Conservation (phyloP, 2,888 invertebrate genomes). For the Notocelia uddmanniana region DNA sequence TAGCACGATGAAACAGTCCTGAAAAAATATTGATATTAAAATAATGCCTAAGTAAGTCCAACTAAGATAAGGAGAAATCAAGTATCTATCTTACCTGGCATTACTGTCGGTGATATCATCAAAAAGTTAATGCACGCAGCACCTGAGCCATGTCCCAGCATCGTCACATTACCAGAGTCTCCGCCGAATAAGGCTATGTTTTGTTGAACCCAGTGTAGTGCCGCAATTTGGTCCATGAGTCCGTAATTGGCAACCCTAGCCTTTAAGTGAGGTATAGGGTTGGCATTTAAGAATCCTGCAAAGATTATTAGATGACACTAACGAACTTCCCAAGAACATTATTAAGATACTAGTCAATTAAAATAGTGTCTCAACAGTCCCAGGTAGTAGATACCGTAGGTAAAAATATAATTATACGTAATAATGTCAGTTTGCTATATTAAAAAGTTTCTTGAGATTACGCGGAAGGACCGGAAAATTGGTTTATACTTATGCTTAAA, state of each 20-base stretch:
- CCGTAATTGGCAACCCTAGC: constrained; percentile 98
- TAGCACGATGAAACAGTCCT: constrained; percentile 95
- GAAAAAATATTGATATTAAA: constrained; percentile 57
- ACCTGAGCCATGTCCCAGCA: constrained; percentile 98
- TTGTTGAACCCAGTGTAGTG: constrained; percentile 98
- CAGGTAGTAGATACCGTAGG: too few species aligned
- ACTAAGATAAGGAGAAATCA: not conserved
- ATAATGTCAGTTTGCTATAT: too few species aligned
- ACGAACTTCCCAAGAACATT: not conserved
- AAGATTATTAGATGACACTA: constrained; percentile 47
- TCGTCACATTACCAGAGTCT: constrained; percentile 96
- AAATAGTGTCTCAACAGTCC: not conserved
- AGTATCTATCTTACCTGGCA: constrained; percentile 80
- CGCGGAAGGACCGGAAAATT: too few species aligned
- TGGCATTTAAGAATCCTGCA: constrained; percentile 95
- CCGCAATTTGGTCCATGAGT: constrained; percentile 98
- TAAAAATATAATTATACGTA: too few species aligned
- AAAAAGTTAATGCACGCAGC: constrained; percentile 99
- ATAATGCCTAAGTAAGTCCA: not conserved
- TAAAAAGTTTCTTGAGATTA: too few species aligned
- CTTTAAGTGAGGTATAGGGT: constrained; percentile 93
- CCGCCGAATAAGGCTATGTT: constrained; percentile 98
- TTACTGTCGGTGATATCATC: constrained; percentile 98
- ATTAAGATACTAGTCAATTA: not conserved
- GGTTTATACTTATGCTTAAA: too few species aligned